Conservation (phyloP, 2,888 invertebrate genomes). For the Netelia fuscicornis region DNA sequence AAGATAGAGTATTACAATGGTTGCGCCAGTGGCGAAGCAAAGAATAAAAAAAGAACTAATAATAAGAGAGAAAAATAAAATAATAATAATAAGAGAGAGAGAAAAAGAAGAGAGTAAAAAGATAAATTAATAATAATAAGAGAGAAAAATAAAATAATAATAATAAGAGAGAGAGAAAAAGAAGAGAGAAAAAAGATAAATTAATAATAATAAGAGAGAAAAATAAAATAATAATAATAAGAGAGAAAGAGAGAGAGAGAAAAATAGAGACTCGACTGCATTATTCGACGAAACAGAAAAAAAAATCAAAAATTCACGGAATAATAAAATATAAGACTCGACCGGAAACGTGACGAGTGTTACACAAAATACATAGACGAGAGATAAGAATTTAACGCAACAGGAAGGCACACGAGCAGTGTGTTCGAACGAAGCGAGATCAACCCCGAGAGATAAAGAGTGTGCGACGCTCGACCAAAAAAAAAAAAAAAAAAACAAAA, state of each 20-base stretch:
- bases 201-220: no score
- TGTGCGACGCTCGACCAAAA: neutral
- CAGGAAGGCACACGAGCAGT: neutral
- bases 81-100: no score
- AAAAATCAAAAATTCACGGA: constrained; percentile 60
- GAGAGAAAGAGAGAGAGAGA: neutral
- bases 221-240: no score
- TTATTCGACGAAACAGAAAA: neutral
- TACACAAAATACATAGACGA: neutral
- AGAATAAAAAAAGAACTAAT: no score
- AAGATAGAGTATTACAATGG: no score
- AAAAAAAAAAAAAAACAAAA: constrained; percentile 24
- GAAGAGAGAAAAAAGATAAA: no score
- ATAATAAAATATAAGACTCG: constrained; percentile 47
- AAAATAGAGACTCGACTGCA: neutral
- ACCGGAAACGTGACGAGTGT: constrained; percentile 41
- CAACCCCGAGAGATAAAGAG: constrained; percentile 30
- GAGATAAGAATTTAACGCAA: neutral
- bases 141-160: no score
- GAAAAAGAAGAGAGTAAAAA: no score
- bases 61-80: no score
- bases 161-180: no score
- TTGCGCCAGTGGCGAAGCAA: no score
- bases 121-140: no score
- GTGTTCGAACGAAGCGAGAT: constrained; percentile 9